These are phyloP conservation scores for Dastarcus helophoroides DNA, from an alignment of 2,888 invertebrate genomes.

Conservation along the genomic window DNA sequence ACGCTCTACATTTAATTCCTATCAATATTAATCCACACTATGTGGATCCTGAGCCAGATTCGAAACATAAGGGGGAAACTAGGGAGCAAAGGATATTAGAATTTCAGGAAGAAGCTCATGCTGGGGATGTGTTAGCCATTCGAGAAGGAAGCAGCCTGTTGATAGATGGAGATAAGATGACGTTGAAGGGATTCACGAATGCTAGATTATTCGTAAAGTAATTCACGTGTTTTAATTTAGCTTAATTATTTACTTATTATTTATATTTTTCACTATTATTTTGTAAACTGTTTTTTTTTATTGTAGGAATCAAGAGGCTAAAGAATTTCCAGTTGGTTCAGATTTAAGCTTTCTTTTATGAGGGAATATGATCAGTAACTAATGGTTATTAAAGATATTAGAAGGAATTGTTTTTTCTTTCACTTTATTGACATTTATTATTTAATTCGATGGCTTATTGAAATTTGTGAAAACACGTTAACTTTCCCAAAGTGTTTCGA, in stretches of 20 bases:
- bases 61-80: conserved; percentile 68
- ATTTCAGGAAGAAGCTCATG: conserved; percentile 49
- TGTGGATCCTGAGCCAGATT: conserved; percentile 48
- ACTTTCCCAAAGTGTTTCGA: too few relatives aligned
- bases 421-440: too few relatives aligned
- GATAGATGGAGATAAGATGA: conserved; percentile 46
- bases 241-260: conserved; percentile 1
- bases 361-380: too few relatives aligned
- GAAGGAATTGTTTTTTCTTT: too few relatives aligned
- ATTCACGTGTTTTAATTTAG: conserved; percentile 25
- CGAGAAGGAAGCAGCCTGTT: conserved; percentile 58
- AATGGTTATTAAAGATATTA: too few relatives aligned
- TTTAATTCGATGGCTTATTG: too few relatives aligned
- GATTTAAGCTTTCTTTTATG: conserved; percentile 51
- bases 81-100: conserved; percentile 61
- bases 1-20: conserved; percentile 60
- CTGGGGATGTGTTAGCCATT: conserved; percentile 55
- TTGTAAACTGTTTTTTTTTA: conserved; percentile 20
- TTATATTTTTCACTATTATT: conserved; percentile 6
- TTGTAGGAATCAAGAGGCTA: conserved; percentile 41
- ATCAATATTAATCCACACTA: conserved; percentile 84
- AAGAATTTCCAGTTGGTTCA: conserved; percentile 43
- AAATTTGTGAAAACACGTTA: too few relatives aligned
- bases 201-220: conserved; percentile 56
- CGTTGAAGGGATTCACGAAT: conserved; percentile 47